Evolutionary conservation across 2,888 invertebrate genomes (phyloP).

Genomic region (Cacoxenus indagator): DNA sequence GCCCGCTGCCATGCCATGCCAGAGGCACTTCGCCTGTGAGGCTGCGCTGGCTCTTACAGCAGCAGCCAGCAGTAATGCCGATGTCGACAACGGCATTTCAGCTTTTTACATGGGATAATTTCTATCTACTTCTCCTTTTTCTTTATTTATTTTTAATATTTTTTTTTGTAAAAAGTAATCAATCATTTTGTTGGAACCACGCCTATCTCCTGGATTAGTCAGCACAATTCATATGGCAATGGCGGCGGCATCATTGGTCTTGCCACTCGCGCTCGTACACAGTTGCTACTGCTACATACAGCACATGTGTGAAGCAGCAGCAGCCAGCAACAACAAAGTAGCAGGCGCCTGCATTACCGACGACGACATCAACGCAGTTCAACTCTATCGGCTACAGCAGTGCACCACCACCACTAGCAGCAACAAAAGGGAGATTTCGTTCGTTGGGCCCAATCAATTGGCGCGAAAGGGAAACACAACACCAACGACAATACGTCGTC

Average conservation of each 20-base stretch:
- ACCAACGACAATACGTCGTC: background rate
- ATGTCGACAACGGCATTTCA: background rate
- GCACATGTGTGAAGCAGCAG: slow-evolving; percentile 9
- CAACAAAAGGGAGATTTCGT: too few relatives aligned
- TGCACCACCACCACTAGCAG: too few relatives aligned
- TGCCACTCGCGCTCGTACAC: too few relatives aligned
- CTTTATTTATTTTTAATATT: slow-evolving; percentile 35
- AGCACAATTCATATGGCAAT: slow-evolving; percentile 66
- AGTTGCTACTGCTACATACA: background rate
- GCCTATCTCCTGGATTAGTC: slow-evolving; percentile 69
- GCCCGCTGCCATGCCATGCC: background rate
- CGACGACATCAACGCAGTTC: background rate
- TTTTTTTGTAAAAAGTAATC: slow-evolving; percentile 57
- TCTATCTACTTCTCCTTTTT: slow-evolving; percentile 48
- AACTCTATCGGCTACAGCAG: too few relatives aligned
- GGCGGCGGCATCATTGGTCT: slow-evolving; percentile 63
- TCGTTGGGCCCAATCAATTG: slow-evolving; percentile 59
- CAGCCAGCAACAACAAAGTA: background rate
- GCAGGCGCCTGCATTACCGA: background rate
- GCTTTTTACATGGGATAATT: slow-evolving; percentile 13
- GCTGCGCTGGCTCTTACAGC: background rate
- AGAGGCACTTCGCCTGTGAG: background rate
- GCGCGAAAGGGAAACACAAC: slow-evolving; percentile 36
- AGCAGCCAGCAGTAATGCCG: background rate
- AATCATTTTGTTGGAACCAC: slow-evolving; percentile 68